Evolutionary conservation across 2,888 invertebrate species (phyloP).

Genomic region (Nematopogon swammerdamellus): DNA sequence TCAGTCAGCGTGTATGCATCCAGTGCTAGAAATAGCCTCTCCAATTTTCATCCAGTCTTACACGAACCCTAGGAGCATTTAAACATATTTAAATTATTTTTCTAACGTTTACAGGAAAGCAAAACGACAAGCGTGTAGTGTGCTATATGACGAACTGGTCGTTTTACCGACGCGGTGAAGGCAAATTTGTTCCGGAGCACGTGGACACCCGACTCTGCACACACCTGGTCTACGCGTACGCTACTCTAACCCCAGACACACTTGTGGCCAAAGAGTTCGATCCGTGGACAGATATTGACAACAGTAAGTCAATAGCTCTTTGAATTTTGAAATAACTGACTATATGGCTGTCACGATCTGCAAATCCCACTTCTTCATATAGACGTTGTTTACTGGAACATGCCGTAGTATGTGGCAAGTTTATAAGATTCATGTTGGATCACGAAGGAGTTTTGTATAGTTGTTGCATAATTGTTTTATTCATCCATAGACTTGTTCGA

Average conservation of each 20-base stretch:
- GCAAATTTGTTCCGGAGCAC: constrained; percentile 83
- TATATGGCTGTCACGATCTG: too few species aligned
- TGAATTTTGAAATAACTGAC: too few species aligned
- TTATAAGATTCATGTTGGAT: too few species aligned
- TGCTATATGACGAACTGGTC: constrained; percentile 92
- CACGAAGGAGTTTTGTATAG: too few species aligned
- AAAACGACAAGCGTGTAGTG: constrained; percentile 59
- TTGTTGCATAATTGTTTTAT: too few species aligned
- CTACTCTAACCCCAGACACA: constrained; percentile 77
- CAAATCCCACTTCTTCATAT: not conserved
- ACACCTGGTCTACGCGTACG: constrained; percentile 87
- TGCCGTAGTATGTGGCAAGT: not conserved
- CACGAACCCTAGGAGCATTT: too few species aligned
- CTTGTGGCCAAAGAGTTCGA: constrained; percentile 78
- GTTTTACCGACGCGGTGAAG: constrained; percentile 76
- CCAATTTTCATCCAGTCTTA: too few species aligned
- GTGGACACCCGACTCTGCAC: constrained; percentile 81
- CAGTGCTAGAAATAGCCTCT: too few species aligned
- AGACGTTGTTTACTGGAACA: not conserved
- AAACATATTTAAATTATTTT: too few species aligned
- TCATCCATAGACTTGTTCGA: constrained; percentile 75
- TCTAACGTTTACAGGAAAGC: too few species aligned
- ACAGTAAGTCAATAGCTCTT: constrained; percentile 54
- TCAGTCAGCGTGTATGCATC: too few species aligned
- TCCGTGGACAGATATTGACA: constrained; percentile 84